phyloP scores from a whole-genome alignment of 30 jellyfish, hydroid and myxozoan genomes.

The Catostylus mosaicus region DNA sequence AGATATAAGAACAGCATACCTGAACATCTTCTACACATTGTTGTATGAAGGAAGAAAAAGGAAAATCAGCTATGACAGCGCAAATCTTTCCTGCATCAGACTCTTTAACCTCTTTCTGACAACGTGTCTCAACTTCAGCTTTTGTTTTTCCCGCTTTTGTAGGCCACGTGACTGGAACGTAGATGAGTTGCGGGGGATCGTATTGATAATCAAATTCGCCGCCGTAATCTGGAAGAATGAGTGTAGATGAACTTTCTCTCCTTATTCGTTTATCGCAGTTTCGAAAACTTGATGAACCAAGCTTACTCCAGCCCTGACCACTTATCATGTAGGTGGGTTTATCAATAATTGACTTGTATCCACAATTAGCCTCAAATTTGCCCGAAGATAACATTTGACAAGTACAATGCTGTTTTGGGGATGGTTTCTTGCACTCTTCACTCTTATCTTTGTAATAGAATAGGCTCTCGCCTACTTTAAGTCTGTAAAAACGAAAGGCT shows the following conservation, averaged over 20 bases:
- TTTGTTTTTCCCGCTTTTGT: constrained; percentile 73
- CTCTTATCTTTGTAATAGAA: constrained; percentile 71
- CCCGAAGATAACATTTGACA: constrained; percentile 57
- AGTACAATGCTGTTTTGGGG: constrained; percentile 76
- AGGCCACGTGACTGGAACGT: constrained; percentile 35
- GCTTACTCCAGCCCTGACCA: constrained; percentile 4
- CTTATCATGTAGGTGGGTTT: constrained; percentile 35
- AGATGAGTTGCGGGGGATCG: neutral
- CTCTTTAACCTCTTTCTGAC: constrained; percentile 32
- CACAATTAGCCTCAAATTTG: constrained; percentile 58
- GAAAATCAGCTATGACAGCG: constrained; percentile 42
- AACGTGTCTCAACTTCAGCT: constrained; percentile 24
- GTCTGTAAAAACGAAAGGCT: too few relatives aligned
- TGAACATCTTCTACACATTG: constrained; percentile 84
- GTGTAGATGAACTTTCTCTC: neutral
- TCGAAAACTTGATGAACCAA: neutral
- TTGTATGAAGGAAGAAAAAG: constrained; percentile 11
- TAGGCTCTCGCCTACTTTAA: constrained; percentile 66
- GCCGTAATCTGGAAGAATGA: neutral
- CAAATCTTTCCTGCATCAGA: constrained; percentile 73
- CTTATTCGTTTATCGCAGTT: neutral
- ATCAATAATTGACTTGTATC: constrained; percentile 39
- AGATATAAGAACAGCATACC: constrained; percentile 18
- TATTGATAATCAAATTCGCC: neutral
- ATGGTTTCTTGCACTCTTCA: constrained; percentile 51